phyloP scores from a whole-genome alignment of 2,888 invertebrate species.

The Argynnis bischoffii region DNA sequence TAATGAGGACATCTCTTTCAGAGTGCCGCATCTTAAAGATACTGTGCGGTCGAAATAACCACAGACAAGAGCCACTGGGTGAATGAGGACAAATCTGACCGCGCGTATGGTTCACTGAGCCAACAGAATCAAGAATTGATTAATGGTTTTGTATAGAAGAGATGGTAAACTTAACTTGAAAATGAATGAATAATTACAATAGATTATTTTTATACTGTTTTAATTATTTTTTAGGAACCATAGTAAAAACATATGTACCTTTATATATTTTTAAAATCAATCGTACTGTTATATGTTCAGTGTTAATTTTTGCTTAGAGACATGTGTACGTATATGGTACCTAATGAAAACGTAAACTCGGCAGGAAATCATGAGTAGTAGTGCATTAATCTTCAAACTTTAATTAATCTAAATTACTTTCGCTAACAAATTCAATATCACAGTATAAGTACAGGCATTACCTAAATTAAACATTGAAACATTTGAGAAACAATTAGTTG shows the following conservation, averaged over 20 bases:
- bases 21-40: conserved; percentile 56
- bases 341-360: no score
- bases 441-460: conserved; percentile 6
- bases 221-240: no score
- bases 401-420: background rate
- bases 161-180: conserved; percentile 7
- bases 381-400: no score
- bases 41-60: conserved; percentile 56
- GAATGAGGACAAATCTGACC: conserved; percentile 52
- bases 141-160: conserved; percentile 13
- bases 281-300: no score
- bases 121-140: conserved; percentile 13
- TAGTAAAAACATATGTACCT: no score
- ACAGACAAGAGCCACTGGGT: conserved; percentile 49
- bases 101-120: conserved; percentile 13
- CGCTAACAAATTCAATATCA: conserved; percentile 5
- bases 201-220: background rate
- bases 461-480: conserved; percentile 26
- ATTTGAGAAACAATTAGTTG: conserved; percentile 28
- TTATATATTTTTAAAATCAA: no score
- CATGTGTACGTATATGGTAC: no score
- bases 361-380: no score
- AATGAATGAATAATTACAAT: conserved; percentile 8
- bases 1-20: conserved; percentile 46
- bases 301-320: no score